Evolutionary conservation across 2,113 vertebrate species (phyloP).

Genomic region (Entelurus aequoreus): DNA sequence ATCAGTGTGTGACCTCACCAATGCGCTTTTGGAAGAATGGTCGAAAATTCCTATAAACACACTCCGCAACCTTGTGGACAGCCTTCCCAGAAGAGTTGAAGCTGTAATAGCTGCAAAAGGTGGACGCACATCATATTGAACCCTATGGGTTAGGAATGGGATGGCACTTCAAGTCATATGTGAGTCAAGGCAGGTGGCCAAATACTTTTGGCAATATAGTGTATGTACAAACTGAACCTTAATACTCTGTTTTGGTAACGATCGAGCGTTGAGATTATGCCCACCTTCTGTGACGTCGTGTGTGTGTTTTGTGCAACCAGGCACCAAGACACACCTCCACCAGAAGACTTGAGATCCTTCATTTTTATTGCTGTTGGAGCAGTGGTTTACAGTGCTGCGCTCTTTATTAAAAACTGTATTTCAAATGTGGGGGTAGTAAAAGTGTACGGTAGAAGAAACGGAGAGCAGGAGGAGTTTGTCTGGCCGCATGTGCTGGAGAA

Average conservation of each 20-base stretch:
- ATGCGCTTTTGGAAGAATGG: no score
- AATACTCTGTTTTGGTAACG: background rate
- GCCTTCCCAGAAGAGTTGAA: no score
- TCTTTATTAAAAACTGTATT: conserved; percentile 78
- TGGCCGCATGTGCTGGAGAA: conserved; percentile 38
- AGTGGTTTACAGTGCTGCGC: conserved; percentile 64
- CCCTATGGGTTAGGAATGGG: no score
- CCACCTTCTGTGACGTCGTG: conserved; percentile 16
- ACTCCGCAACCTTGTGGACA: no score
- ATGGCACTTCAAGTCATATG: no score
- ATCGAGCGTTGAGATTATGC: background rate
- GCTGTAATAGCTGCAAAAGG: no score
- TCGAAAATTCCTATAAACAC: no score
- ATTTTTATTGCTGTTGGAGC: conserved; percentile 67
- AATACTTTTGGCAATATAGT: no score
- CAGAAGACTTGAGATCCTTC: conserved; percentile 54
- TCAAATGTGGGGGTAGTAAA: conserved; percentile 52
- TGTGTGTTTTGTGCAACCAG: conserved; percentile 32
- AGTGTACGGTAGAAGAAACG: conserved; percentile 30
- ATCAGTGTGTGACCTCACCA: no score
- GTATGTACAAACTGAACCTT: background rate
- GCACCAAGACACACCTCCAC: conserved; percentile 56
- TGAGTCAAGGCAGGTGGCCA: no score
- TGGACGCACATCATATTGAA: no score
- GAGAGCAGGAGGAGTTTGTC: conserved; percentile 21